A percentile compares a stretch with the other conserved stretches of the same genome.
Evolutionary conservation across 2,888 invertebrate genomes (phyloP).

Genomic region (Phortica magna): DNA sequence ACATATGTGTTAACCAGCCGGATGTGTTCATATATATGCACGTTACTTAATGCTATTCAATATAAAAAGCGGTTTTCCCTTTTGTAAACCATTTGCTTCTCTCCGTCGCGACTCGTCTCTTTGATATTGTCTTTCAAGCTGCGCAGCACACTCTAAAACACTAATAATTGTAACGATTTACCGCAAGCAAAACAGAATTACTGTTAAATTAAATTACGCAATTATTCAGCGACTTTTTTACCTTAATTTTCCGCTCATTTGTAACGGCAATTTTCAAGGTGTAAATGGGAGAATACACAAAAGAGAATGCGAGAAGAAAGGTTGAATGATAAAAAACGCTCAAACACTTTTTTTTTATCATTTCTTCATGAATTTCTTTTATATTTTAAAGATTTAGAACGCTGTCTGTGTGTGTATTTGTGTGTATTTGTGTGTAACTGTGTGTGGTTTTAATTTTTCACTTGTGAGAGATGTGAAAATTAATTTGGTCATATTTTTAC

Average conservation of each 20-base stretch:
- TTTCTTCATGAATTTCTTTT: too few relatives aligned
- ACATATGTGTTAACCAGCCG: too few relatives aligned
- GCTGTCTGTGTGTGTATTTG: too few relatives aligned
- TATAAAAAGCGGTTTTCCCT: too few relatives aligned
- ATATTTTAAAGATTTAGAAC: too few relatives aligned
- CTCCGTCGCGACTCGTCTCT: neutral
- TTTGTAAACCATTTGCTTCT: neutral
- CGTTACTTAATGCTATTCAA: too few relatives aligned
- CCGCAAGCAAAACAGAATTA: neutral
- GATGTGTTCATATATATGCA: too few relatives aligned
- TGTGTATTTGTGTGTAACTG: too few relatives aligned
- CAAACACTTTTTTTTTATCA: too few relatives aligned
- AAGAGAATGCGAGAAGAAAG: too few relatives aligned
- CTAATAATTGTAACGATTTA: neutral
- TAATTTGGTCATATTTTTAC: neutral
- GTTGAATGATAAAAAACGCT: too few relatives aligned
- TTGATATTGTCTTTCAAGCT: neutral
- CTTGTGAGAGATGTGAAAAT: neutral
- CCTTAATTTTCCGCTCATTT: neutral
- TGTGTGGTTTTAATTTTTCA: neutral
- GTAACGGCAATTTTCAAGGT: neutral
- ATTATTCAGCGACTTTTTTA: neutral
- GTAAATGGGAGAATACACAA: neutral
- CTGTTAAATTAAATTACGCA: neutral
- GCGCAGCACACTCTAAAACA: neutral